Conservation (phyloP, 2,113 vertebrate species). For the Sorex fumeus region DNA sequence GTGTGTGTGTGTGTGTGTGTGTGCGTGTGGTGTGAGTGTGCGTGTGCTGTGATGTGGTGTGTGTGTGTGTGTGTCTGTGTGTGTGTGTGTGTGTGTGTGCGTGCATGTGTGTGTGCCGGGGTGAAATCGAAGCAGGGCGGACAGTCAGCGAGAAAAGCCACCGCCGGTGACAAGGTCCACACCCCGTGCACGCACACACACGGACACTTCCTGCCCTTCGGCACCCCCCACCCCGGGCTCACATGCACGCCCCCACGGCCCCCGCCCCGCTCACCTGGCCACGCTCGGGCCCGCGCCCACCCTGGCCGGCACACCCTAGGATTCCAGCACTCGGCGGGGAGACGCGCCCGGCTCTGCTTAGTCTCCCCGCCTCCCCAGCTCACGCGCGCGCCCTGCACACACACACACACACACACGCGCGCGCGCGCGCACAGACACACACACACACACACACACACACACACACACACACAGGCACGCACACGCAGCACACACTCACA, state of each 20-base stretch:
- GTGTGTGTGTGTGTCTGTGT: too few species aligned
- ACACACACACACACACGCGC: conserved; percentile 58
- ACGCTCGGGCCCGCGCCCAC: conserved; percentile 68
- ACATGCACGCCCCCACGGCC: conserved; percentile 42
- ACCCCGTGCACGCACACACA: conserved; percentile 20
- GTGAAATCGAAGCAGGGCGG: too few species aligned
- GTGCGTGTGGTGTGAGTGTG: too few species aligned
- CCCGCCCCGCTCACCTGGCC: conserved; percentile 76
- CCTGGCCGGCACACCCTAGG: conserved; percentile 78
- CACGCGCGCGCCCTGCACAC: conserved; percentile 66
- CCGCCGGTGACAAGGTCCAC: too few species aligned
- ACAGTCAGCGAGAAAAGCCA: too few species aligned
- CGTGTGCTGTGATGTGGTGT: too few species aligned
- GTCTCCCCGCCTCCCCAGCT: conserved; percentile 62
- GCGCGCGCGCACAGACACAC: conserved; percentile 32
- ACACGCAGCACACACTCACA: conserved; percentile 69
- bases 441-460: conserved; percentile 70
- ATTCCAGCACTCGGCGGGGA: conserved; percentile 78
- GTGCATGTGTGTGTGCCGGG: background rate
- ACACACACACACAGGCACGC: background rate
- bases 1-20: too few species aligned
- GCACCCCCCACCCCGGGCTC: conserved; percentile 14
- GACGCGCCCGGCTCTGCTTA: conserved; percentile 70
- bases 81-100: too few species aligned
- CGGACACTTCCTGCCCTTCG: conserved; percentile 56